Evolutionary conservation across 2,797 vertebrate genomes (phyloP).

Genomic region (Tokudaia tokunoshimensis): DNA sequence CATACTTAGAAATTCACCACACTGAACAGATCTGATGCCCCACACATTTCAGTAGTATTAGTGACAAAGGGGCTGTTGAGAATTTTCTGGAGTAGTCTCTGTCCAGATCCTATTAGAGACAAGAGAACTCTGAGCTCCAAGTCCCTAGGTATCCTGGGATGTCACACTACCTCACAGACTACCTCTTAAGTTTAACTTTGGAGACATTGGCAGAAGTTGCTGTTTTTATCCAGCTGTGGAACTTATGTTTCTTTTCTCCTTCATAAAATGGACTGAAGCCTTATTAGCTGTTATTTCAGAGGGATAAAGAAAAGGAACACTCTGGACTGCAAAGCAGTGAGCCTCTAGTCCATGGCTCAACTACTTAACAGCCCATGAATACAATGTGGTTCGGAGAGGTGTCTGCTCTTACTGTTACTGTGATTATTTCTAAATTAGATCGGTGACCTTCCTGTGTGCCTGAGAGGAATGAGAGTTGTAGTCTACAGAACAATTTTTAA

Average conservation of each 20-base stretch:
- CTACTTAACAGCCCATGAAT: not conserved
- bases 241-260: not conserved
- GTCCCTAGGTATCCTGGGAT: too few species aligned
- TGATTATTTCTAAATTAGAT: not conserved
- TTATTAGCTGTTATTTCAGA: not conserved
- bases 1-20: not conserved
- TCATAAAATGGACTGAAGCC: not conserved
- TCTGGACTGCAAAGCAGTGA: not conserved
- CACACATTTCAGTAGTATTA: fast-evolving
- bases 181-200: not conserved
- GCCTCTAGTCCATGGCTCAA: not conserved
- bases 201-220: not conserved
- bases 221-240: not conserved
- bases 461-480: not conserved
- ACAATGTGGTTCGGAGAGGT: not conserved
- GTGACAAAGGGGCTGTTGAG: not conserved
- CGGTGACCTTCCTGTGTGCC: not conserved
- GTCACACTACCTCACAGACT: fast-evolving
- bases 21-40: not conserved
- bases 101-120: not conserved
- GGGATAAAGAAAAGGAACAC: not conserved
- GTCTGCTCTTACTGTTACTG: not conserved
- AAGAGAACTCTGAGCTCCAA: not conserved
- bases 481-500: not conserved
- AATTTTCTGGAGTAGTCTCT: not conserved